Evolutionary conservation across 1,140 invertebrate species (phyloP), one percentile per base, ranked within the genome.

Genomic region (Drusus annulatus): DNA sequence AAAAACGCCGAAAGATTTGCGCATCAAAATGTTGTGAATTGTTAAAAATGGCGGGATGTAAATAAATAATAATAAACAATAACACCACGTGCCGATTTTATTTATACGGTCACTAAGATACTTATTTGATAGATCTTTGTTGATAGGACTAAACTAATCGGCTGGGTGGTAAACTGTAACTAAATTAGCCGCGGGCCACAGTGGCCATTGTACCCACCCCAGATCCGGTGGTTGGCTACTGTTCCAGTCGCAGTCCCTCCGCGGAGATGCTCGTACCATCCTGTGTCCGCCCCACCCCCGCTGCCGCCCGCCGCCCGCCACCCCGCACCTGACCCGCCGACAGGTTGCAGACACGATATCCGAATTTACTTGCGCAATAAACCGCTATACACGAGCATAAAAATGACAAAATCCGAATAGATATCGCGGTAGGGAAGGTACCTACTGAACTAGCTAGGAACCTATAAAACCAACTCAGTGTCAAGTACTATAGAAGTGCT

Each of bases 71-170:
- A 60, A 76, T 23, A 76, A 76, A 76, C 60, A 76, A 16, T 63
- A 21, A 16, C 31, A 76, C 60, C 56, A 76, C 60, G 28, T 76
- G 75, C 45, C 0, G 17, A 63, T 63, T 75, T 76, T 76, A 63
- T 76, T 76, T 75, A 75, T 76, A 50, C 45, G 56, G 75, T 62
- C 56, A 76, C 56, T 76, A 76, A 65, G 75, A n/a, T 76, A 63
- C 75, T 76, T 51, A 58, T 75, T 58, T 17, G 60, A 62, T 60
- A 28, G n/a, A n/a, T n/a, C n/a, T n/a, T n/a, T n/a, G n/a, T 76
- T 50, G 36, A 63, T 31, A 76, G 50, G 13, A 75, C 0, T 71
- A 45, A 78, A 51, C 78, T 75, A 50, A 63, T 63, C 69, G 69
- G 69, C 25, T 62, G 63, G 19, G 51, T 51, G 76, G 69, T 79